Percentiles rank a stretch among this genome's conserved stretches.
Conservation (phyloP, 2,797 vertebrate genomes). For the Trematomus bernacchii region DNA sequence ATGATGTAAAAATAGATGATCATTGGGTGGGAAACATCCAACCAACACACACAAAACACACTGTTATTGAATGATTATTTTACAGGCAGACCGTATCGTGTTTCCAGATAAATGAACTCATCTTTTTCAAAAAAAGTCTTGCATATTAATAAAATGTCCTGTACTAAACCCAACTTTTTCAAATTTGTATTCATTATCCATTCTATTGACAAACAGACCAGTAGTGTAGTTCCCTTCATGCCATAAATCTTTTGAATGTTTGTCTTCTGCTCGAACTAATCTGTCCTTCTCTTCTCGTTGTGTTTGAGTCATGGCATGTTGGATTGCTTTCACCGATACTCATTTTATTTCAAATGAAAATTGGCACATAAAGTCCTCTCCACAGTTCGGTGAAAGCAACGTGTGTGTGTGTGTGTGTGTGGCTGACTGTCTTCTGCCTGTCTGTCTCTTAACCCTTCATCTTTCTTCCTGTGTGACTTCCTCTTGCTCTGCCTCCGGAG, state of each 20-base stretch:
- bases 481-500: slow-evolving; percentile 91
- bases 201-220: slow-evolving; percentile 8
- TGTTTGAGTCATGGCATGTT: slow-evolving; percentile 57
- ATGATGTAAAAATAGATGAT: background rate
- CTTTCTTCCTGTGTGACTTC: slow-evolving; percentile 86
- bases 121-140: background rate
- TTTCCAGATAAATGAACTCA: background rate
- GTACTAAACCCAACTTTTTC: slow-evolving; percentile 12
- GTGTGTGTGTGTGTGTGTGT: slow-evolving; percentile 11
- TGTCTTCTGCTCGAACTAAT: slow-evolving; percentile 20
- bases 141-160: background rate
- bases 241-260: slow-evolving; percentile 22
- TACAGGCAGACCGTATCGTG: background rate
- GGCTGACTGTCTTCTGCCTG: slow-evolving; percentile 16
- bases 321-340: slow-evolving; percentile 53
- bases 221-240: slow-evolving; percentile 3
- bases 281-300: slow-evolving; percentile 23
- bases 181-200: background rate
- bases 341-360: background rate
- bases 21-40: background rate
- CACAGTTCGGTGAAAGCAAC: slow-evolving; percentile 56
- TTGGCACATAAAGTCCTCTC: background rate
- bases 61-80: background rate
- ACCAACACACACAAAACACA: background rate
- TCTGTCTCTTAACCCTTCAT: slow-evolving; percentile 77